Conservation (phyloP, 2,797 vertebrate genomes). For the Morus bassanus region DNA sequence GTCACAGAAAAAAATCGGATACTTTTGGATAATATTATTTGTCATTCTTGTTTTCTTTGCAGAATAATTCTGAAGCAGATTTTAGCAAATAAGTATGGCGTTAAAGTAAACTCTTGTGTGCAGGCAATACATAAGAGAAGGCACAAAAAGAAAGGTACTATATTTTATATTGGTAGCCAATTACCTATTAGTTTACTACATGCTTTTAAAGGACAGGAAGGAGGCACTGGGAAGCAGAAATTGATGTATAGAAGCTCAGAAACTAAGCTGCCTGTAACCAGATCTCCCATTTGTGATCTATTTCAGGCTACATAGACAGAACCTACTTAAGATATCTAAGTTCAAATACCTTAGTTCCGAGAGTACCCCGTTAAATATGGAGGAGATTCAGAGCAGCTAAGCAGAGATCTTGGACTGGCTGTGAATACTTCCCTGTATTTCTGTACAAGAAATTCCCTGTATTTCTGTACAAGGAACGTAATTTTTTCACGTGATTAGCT, state of each 20-base stretch:
- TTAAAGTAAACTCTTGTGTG: background rate
- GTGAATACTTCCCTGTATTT: background rate
- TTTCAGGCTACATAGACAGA: background rate
- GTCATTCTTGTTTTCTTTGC: background rate
- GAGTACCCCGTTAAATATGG: accelerated
- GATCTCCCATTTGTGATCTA: background rate
- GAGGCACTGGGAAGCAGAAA: background rate
- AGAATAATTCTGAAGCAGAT: background rate
- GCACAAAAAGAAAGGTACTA: background rate
- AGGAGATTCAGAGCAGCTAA: background rate
- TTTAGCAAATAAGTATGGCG: background rate
- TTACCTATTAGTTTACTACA: background rate
- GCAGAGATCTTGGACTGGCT: background rate
- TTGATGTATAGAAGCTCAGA: background rate
- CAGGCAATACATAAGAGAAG: background rate
- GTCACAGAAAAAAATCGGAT: background rate
- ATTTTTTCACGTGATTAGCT: background rate
- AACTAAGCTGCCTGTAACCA: background rate
- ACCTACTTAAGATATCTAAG: background rate
- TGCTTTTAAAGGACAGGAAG: background rate
- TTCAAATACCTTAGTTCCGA: background rate
- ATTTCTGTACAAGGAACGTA: background rate
- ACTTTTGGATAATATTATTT: background rate
- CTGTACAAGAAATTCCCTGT: background rate
- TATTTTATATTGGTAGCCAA: background rate